Percentiles rank a stretch among this genome's conserved stretches.
Evolutionary conservation across 2,113 vertebrate genomes (phyloP).

Genomic region (Pelmatolapia mariae): DNA sequence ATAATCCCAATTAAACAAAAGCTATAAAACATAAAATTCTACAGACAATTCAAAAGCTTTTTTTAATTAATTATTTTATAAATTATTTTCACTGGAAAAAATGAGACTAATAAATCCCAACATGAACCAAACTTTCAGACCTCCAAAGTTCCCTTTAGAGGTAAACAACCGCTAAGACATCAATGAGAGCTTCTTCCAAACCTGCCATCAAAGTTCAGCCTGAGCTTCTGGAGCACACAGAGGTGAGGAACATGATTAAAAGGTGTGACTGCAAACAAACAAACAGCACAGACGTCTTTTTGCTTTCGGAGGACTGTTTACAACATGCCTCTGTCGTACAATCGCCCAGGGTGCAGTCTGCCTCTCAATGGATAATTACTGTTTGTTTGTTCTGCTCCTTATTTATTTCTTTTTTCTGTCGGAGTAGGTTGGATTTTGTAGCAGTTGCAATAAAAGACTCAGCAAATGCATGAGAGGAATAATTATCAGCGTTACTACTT

Average conservation of each 20-base stretch:
- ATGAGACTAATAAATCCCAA: not conserved
- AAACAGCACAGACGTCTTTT: not conserved
- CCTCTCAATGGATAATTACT: not conserved
- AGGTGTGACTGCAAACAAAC: not conserved
- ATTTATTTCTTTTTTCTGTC: not conserved
- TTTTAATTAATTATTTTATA: not conserved
- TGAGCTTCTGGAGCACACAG: not conserved
- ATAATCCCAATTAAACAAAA: fast-evolving
- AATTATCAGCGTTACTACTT: not conserved
- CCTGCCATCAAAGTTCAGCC: not conserved
- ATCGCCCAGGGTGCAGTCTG: not conserved
- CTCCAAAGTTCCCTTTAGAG: not conserved
- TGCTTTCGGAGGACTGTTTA: not conserved
- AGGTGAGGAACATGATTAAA: not conserved
- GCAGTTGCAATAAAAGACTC: not conserved
- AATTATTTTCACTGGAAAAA: not conserved
- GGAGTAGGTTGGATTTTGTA: not conserved
- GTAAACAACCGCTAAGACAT: not conserved
- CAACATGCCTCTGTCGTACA: not conserved
- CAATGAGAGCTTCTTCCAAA: not conserved
- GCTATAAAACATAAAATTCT: not conserved
- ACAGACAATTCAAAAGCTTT: not conserved
- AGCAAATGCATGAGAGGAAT: not conserved
- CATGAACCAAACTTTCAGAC: not conserved
- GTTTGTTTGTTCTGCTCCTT: fast-evolving